phyloP scores from a whole-genome alignment of 2,797 vertebrate species.

The Gadopsis marmoratus region DNA sequence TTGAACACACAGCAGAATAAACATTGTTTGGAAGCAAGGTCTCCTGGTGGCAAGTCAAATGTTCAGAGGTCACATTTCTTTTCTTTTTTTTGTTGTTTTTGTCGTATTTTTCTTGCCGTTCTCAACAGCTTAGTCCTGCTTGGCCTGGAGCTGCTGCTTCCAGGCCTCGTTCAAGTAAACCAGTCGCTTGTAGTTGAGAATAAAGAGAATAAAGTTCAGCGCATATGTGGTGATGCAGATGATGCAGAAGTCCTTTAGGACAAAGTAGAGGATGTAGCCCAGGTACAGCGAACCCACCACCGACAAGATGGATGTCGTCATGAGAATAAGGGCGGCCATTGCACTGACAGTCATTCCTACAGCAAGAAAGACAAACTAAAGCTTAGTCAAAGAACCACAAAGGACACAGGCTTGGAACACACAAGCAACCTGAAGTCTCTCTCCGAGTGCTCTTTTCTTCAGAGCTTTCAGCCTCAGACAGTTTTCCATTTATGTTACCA shows the following conservation, averaged over 20 bases:
- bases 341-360: conserved; percentile 98
- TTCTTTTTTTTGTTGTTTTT: conserved; percentile 56
- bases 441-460: conserved; percentile 33
- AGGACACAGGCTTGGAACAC: conserved; percentile 35
- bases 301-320: conserved; percentile 97
- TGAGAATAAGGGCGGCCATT: conserved; percentile 97
- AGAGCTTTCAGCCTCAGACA: conserved; percentile 27
- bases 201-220: conserved; percentile 99
- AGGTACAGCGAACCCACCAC: conserved; percentile 97
- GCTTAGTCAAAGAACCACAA: conserved; percentile 53
- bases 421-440: conserved; percentile 50
- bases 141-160: conserved; percentile 96
- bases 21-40: conserved; percentile 96
- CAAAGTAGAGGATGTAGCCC: conserved; percentile 99
- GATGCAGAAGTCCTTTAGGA: conserved; percentile 99
- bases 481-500: conserved; percentile 44
- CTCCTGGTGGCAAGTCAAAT: conserved; percentile 91
- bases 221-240: conserved; percentile 95
- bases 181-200: conserved; percentile 99
- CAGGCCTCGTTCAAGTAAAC: conserved; percentile 99
- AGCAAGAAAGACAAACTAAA: conserved; percentile 68
- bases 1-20: conserved; percentile 92
- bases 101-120: conserved; percentile 62
- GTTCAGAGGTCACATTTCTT: conserved; percentile 87
- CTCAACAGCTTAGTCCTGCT: conserved; percentile 89